Evolutionary conservation across 2,113 vertebrate genomes (phyloP), one percentile per base, ranked within the genome.

Genomic region (Cyanistes caeruleus): DNA sequence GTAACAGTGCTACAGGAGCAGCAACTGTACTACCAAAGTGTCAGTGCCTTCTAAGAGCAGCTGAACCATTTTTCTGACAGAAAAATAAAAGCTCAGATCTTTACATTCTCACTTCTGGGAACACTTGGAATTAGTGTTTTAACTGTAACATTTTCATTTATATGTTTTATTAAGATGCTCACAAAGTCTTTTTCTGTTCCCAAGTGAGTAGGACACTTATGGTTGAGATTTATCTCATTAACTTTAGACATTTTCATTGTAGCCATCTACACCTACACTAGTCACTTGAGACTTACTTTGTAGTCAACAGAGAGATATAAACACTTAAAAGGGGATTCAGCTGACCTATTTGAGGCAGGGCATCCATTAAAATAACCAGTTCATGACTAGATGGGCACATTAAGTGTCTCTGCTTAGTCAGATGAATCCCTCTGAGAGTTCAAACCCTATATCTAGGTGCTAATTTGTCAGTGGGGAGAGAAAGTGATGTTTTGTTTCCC

Each of bases 171-270:
- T 68, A 63, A 63, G 48, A 44, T 86, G 13, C 11, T 79, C 51
- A 39, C 52, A 78, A 94, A 81, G 33, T 53, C 43, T 52, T 76
- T 72, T 78, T 81, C 31, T 59, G 11, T 72, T 94, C 33, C 52
- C 2, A 0, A 37, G 8, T 59, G 39, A 5, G 10, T 72, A 88
- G 52, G 48, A 63, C 24, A 23, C 39, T 88, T 93, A 44, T 2
- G 23, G 43, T 35, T 90, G 75, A 64, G 86, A 70, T 89, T 74
- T 51, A 75, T 81, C 59, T 89, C 83, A 81, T 93, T 93, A 83
- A 74, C 46, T 92, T 90, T 17, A 90, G 68, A 63, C 23, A 46
- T 84, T 84, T 92, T 39, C 39, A 62, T 5, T 70, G 63, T 18
- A 92, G 83, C 85, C 63, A 59, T 74, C 67, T 83, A 77, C 43